phyloP scores from a whole-genome alignment of 2,113 vertebrate genomes.

The Gopherus flavomarginatus region DNA sequence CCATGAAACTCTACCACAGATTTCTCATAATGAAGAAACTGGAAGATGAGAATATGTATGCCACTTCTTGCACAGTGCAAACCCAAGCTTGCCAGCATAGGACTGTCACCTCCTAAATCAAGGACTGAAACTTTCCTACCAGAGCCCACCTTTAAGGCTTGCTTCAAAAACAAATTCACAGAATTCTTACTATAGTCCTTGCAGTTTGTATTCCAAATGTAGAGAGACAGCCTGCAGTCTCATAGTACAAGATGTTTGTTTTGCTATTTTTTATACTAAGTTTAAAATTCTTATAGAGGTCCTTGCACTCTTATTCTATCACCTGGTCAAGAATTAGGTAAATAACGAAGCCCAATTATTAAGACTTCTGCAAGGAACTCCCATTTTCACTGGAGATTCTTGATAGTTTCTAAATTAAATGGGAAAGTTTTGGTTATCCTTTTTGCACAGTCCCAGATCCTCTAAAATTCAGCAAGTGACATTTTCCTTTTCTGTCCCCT shows the following conservation, averaged over 20 bases:
- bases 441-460: not conserved
- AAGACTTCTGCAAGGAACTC: not conserved
- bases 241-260: not conserved
- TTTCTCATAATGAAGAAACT: not conserved
- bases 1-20: not conserved
- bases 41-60: not conserved
- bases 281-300: not conserved
- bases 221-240: not conserved
- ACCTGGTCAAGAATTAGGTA: not conserved
- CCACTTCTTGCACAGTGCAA: not conserved
- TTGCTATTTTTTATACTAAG: not conserved
- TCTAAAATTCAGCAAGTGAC: not conserved
- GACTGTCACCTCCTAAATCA: not conserved
- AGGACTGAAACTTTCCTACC: not conserved
- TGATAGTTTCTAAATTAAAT: not conserved
- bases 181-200: not conserved
- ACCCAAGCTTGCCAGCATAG: not conserved
- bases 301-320: not conserved
- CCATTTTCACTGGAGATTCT: not conserved
- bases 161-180: not conserved
- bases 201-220: not conserved
- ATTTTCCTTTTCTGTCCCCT: not conserved
- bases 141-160: not conserved
- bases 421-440: not conserved
- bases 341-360: not conserved